These are phyloP conservation scores for Bombus confusus DNA, from an alignment of 1,140 invertebrate species.

Conservation along the genomic window DNA sequence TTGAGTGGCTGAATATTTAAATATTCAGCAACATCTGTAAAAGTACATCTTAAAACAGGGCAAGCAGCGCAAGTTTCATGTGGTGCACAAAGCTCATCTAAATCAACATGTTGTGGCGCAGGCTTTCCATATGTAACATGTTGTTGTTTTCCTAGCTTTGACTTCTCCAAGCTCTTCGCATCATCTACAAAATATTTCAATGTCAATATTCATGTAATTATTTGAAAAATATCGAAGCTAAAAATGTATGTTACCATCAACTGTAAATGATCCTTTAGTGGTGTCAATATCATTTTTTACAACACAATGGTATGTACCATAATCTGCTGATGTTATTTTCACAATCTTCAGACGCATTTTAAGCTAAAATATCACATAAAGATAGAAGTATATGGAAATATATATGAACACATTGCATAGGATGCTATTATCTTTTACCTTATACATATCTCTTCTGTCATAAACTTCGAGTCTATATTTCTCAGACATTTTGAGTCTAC, in stretches of 20 bases:
- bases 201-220: not conserved
- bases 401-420: not conserved
- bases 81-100: slow-evolving; percentile 82
- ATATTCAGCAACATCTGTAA: slow-evolving; percentile 70
- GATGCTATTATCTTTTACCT: slow-evolving; percentile 73
- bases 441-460: slow-evolving; percentile 82
- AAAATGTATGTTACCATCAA: slow-evolving; percentile 85
- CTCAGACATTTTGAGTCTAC: slow-evolving; percentile 87
- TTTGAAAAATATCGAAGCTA: not conserved
- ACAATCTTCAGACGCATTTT: slow-evolving; percentile 90
- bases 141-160: slow-evolving; percentile 53
- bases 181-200: slow-evolving; percentile 57
- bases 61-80: slow-evolving; percentile 79
- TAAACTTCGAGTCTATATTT: slow-evolving; percentile 87
- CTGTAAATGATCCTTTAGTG: slow-evolving; percentile 88
- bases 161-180: slow-evolving; percentile 54
- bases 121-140: slow-evolving; percentile 78
- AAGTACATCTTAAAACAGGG: slow-evolving; percentile 78
- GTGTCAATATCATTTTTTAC: slow-evolving; percentile 91
- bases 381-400: not conserved
- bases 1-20: slow-evolving; percentile 72
- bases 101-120: slow-evolving; percentile 79
- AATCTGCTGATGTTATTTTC: slow-evolving; percentile 86
- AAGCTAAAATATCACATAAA: slow-evolving; percentile 75
- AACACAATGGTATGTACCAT: slow-evolving; percentile 90